Evolutionary conservation across 2,888 invertebrate genomes (phyloP).

Genomic region (Achlya flavicornis): DNA sequence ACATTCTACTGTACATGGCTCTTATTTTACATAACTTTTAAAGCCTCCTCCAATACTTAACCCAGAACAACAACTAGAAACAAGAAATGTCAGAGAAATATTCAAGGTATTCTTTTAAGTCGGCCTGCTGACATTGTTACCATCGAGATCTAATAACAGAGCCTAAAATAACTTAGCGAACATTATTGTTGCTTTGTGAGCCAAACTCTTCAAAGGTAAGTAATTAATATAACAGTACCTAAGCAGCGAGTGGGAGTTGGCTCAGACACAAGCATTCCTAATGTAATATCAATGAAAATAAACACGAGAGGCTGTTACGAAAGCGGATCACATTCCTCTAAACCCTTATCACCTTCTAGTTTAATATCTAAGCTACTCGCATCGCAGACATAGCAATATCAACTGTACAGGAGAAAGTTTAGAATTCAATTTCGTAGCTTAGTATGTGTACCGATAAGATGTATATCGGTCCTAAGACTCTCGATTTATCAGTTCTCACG

Average conservation of each 20-base stretch:
- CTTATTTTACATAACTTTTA: too few species aligned
- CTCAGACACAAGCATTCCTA: constrained; percentile 6
- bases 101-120: neutral
- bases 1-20: too few species aligned
- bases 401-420: neutral
- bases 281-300: constrained; percentile 7
- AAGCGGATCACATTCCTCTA: constrained; percentile 29
- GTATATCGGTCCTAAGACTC: neutral
- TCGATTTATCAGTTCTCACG: constrained; percentile 12
- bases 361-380: neutral
- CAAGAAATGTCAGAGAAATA: neutral
- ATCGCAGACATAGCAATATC: neutral
- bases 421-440: constrained; percentile 6
- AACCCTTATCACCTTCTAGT: constrained; percentile 32
- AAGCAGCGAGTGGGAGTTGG: neutral
- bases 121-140: neutral
- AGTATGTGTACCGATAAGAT: constrained; percentile 5
- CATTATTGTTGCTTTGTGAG: constrained; percentile 3
- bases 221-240: neutral
- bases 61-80: neutral
- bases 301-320: constrained; percentile 11
- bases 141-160: constrained; percentile 2
- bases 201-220: constrained; percentile 3
- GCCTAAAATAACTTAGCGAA: neutral
- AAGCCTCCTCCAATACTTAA: too few species aligned